phyloP scores from a whole-genome alignment of 1,140 invertebrate species.

The Hylaeus anthracinus region DNA sequence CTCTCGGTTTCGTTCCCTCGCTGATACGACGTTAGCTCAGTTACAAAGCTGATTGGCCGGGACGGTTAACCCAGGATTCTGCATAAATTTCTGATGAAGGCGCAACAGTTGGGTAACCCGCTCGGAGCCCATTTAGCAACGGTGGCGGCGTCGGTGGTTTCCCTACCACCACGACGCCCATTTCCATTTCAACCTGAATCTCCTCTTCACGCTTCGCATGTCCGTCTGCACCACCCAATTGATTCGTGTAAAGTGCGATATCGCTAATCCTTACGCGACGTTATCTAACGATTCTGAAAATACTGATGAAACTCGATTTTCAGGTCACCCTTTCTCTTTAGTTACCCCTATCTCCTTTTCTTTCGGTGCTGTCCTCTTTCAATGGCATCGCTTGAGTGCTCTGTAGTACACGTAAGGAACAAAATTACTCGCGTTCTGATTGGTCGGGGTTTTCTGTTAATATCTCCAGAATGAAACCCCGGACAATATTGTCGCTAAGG shows the following conservation, averaged over 20 bases:
- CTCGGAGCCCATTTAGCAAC: slow-evolving; percentile 65
- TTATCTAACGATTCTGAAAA: slow-evolving; percentile 29
- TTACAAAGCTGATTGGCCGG: slow-evolving; percentile 72
- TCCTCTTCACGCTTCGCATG: slow-evolving; percentile 59
- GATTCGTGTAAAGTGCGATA: slow-evolving; percentile 50
- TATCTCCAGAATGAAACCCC: too few species aligned
- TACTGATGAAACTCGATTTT: slow-evolving; percentile 32
- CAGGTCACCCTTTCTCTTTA: too few species aligned
- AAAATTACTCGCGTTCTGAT: too few species aligned
- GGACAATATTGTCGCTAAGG: too few species aligned
- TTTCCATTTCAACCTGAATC: slow-evolving; percentile 64
- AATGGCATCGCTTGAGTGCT: too few species aligned
- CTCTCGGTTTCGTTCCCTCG: slow-evolving; percentile 39
- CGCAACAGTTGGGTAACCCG: slow-evolving; percentile 74
- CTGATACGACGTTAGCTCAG: slow-evolving; percentile 64
- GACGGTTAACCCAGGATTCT: slow-evolving; percentile 70
- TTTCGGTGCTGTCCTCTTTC: too few species aligned
- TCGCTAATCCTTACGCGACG: slow-evolving; percentile 41
- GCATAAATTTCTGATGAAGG: slow-evolving; percentile 75
- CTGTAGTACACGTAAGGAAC: too few species aligned
- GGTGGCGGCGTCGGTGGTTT: slow-evolving; percentile 50
- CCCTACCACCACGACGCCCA: slow-evolving; percentile 48
- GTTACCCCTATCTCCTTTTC: background rate
- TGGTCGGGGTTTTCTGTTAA: too few species aligned
- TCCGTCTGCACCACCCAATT: slow-evolving; percentile 54